Percentiles rank a stretch among this genome's conserved stretches.
Conservation (phyloP, 2,113 vertebrate species). For the Paralichthys olivaceus region DNA sequence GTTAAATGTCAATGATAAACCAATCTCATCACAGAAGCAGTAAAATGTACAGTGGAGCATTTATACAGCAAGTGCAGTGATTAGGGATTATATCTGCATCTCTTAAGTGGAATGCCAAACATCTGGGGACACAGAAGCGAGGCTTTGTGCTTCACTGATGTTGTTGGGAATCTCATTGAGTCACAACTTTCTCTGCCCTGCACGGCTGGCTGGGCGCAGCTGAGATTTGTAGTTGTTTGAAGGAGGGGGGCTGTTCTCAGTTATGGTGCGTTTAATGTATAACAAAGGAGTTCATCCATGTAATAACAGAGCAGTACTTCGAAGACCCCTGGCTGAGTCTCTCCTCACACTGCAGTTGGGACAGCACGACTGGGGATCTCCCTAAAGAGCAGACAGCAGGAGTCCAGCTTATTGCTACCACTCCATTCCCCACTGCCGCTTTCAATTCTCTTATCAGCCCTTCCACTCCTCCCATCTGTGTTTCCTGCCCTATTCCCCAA, state of each 20-base stretch:
- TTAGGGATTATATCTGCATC: constrained; percentile 9
- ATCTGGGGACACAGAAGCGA: constrained; percentile 16
- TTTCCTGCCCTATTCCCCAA: constrained; percentile 45
- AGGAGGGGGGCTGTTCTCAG: constrained; percentile 32
- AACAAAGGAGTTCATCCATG: constrained; percentile 57
- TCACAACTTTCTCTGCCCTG: constrained; percentile 5
- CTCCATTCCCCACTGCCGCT: constrained; percentile 26
- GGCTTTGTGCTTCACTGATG: not conserved
- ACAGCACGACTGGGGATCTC: constrained; percentile 50
- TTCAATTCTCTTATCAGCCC: constrained; percentile 54
- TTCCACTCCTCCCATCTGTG: constrained; percentile 41
- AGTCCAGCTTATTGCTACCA: constrained; percentile 38
- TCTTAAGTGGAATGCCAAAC: constrained; percentile 34
- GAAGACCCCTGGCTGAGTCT: constrained; percentile 64
- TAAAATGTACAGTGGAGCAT: constrained; percentile 17
- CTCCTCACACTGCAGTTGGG: constrained; percentile 41
- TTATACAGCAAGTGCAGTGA: constrained; percentile 30
- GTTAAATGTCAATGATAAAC: constrained; percentile 50
- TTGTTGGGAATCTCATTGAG: constrained; percentile 21
- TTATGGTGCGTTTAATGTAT: constrained; percentile 35
- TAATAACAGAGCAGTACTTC: constrained; percentile 60
- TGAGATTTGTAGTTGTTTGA: constrained; percentile 51
- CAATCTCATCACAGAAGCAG: constrained; percentile 1
- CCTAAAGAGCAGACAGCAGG: constrained; percentile 64
- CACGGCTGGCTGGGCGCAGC: not conserved